Base-by-base conservation (phyloP, 2,888 invertebrate species). In the Cyclophora punctaria region DNA sequence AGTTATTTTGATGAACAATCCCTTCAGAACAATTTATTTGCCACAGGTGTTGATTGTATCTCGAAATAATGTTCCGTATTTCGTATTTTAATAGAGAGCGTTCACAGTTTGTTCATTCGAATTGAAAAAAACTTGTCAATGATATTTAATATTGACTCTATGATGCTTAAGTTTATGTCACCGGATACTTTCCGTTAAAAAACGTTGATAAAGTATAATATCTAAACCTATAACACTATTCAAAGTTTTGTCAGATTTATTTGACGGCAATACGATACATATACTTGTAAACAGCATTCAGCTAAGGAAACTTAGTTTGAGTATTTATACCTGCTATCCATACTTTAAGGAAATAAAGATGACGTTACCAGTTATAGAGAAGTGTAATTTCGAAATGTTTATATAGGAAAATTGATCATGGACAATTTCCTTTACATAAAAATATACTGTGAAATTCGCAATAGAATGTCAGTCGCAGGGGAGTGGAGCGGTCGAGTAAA, bases 401-500 rank as follows among this genome's bases (percentile, higher is more conserved):
- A 0, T 37, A 2, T 37, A 37, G 5, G 37, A 37, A 20, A 5
- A 80, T 76, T 80, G 79, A 77, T 79, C 72, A 67, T 64, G 68
- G 75, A 67, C 69, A 72, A 75, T 76, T 78, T 78, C 75, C 74
- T 70, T 69, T 75, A 74, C 75, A 74, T 71, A 74, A 77, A 80
- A 80, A 82, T 80, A 77, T 77, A 78, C 74, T 85, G 79, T 76
- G 68, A 78, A 80, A 81, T 79, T 83, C 68, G 78, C 82, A 84
- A 84, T 85, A 83, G 80, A 80, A 80, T 80, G 82, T 76, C 83
- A 83, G 79, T 79, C 80, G 75, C 83, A 80, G 75, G 80, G 79
- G 85, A 83, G 72, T 71, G 67, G 56, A 62, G 78, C 73, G 82
- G 80, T 73, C 81, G 74, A 77, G 75, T 80, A 83, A 83, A 83